These are phyloP conservation scores for Sphenopsis melanotis DNA, from an alignment of 2,797 vertebrate genomes.

Conservation along the genomic window DNA sequence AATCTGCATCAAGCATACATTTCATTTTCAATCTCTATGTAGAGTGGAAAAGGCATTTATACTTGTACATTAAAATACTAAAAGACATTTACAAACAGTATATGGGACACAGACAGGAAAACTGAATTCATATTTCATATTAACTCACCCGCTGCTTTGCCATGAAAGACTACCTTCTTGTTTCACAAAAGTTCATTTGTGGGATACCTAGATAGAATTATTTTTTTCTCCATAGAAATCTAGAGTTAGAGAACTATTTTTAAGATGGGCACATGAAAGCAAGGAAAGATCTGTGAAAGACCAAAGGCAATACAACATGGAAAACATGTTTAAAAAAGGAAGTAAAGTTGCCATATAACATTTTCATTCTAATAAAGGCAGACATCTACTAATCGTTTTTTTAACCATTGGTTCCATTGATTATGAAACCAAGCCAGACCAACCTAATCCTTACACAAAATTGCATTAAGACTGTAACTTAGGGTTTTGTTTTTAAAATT, in stretches of 20 bases:
- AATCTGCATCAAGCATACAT: neutral
- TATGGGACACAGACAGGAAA: neutral
- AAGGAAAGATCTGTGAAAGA: neutral
- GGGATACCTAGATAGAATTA: neutral
- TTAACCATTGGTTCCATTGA: neutral
- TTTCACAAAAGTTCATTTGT: neutral
- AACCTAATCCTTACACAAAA: neutral
- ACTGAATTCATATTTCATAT: neutral
- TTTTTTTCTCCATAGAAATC: neutral
- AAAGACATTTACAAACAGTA: neutral
- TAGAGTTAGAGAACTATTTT: neutral
- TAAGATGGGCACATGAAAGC: neutral
- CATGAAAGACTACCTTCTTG: neutral
- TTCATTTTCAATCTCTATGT: neutral
- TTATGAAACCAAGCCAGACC: neutral
- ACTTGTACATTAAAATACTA: neutral
- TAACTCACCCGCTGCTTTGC: neutral
- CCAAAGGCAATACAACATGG: neutral
- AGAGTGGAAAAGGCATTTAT: neutral
- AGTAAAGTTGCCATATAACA: neutral
- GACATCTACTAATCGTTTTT: neutral
- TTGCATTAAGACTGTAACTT: neutral
- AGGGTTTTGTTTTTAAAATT: neutral
- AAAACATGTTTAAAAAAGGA: neutral
- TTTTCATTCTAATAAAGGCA: neutral